Evolutionary conservation across 1,140 invertebrate species (phyloP).

Genomic region (Drosophila asahinai): DNA sequence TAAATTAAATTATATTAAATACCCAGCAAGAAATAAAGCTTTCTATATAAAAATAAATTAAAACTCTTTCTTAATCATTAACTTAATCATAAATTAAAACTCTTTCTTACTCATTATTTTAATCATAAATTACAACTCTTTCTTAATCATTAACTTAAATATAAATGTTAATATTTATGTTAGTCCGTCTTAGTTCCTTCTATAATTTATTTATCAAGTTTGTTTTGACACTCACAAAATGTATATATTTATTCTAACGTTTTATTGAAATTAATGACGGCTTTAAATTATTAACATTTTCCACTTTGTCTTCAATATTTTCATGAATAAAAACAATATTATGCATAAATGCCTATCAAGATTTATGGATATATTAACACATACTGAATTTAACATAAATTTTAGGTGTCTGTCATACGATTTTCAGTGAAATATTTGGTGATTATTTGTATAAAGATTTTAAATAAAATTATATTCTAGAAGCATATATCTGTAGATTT

Average conservation of each 20-base stretch:
- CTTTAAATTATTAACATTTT: constrained; percentile 23
- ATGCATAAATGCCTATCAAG: neutral
- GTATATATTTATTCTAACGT: constrained; percentile 9
- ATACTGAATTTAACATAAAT: constrained; percentile 8
- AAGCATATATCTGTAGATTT: too few relatives aligned
- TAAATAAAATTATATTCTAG: too few relatives aligned
- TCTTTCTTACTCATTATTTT: too few relatives aligned
- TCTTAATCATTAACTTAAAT: too few relatives aligned
- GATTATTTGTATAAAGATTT: neutral
- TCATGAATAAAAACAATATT: constrained; percentile 37
- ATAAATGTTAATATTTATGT: neutral
- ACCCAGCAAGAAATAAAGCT: neutral
- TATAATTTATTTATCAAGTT: constrained; percentile 6
- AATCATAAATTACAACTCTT: too few relatives aligned
- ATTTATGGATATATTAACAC: constrained; percentile 34
- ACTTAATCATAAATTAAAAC: too few relatives aligned
- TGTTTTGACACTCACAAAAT: constrained; percentile 31
- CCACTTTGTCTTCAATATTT: constrained; percentile 1
- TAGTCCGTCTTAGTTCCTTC: neutral
- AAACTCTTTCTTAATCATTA: too few relatives aligned
- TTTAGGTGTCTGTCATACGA: neutral
- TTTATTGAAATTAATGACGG: constrained; percentile 22
- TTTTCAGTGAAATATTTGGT: neutral
- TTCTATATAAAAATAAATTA: too few relatives aligned
- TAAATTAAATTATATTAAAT: neutral